Percentiles rank a stretch among this genome's conserved stretches.
These are phyloP conservation scores for Brassicogethes aeneus DNA, from an alignment of 2,888 invertebrate species.

Conservation along the genomic window DNA sequence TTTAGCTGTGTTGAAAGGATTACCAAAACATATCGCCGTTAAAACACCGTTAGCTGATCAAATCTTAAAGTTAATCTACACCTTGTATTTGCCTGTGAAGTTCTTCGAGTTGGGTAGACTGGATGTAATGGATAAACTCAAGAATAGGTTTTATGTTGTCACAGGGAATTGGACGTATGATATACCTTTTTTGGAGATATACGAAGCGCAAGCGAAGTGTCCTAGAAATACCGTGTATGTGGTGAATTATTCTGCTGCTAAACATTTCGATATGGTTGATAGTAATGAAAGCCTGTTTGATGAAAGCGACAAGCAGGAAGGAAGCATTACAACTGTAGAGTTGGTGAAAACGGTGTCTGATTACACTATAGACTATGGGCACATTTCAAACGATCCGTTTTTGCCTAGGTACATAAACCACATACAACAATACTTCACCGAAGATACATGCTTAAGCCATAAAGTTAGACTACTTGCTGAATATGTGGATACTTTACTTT, in stretches of 20 bases:
- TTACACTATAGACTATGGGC: conserved; percentile 19
- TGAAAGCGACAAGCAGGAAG: too few species aligned
- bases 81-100: conserved; percentile 29
- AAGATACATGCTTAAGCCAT: conserved; percentile 10
- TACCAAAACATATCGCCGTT: conserved; percentile 12
- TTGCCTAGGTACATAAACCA: conserved; percentile 23
- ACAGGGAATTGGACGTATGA: conserved; percentile 22
- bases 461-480: conserved; percentile 26
- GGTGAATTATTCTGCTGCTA: conserved; percentile 30
- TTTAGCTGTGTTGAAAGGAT: conserved; percentile 17
- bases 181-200: conserved; percentile 33
- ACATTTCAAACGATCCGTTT: conserved; percentile 23
- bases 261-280: too few species aligned
- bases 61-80: conserved; percentile 23
- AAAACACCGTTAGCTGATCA: conserved; percentile 22
- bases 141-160: conserved; percentile 29
- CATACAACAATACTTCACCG: conserved; percentile 17
- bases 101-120: conserved; percentile 27
- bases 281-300: not conserved
- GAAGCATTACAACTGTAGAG: not conserved
- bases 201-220: conserved; percentile 23
- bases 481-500: conserved; percentile 26
- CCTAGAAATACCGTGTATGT: conserved; percentile 29
- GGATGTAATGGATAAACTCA: conserved; percentile 27
- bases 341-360: not conserved